Base-by-base conservation (phyloP, 2,797 vertebrate species). In the Urocyon cinereoargenteus region DNA sequence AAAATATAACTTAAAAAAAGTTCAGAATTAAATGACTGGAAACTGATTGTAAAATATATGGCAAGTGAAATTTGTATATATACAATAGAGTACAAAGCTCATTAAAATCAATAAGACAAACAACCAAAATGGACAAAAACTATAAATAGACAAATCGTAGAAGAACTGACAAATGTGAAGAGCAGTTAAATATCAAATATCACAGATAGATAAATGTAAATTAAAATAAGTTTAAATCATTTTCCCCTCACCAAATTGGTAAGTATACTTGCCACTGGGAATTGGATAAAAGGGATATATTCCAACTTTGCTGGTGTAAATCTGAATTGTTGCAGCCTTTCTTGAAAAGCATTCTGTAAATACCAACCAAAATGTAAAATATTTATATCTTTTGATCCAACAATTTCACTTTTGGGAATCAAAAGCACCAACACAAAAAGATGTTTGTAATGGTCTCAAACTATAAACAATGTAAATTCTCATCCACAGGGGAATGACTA, bases 371-470 rank as follows among this genome's bases (percentile, higher is more conserved):
- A 95, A 81, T 68, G 26, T 66, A 62, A 57, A n/a, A 55, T 45
- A 53, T 34, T n/a, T 83, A 68, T 75, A 45, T 36, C 2, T 45
- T 91, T 83, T 84, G 34, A 61, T 53, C 18, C 19, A 86, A 75
- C 4, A 89, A 75, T 18, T 40, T 86, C 51, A 79, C 6, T 61
- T 18, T 85, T 45, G 1, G 4, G 77, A 89, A 78, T 77, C 77
- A 86, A 61, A 91, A 95, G n/a, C 45, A 55, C 34, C 34, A 91
- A 28, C 24, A 68, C 21, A 78, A 84, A 96, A 91, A 88, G 19
- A 45, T 70, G 36, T 62, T 51, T 79, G 8, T 53, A 90, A 81
- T 59, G 13, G 4, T 28, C 11, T 49, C 24, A 59, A 86, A 79
- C 31, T 57, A 66, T 57, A 86, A 89, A 64, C 72, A 87, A 61